Percentiles rank a stretch among this genome's conserved stretches.
Conservation (phyloP, 2,113 vertebrate species). For the Strix aluco region DNA sequence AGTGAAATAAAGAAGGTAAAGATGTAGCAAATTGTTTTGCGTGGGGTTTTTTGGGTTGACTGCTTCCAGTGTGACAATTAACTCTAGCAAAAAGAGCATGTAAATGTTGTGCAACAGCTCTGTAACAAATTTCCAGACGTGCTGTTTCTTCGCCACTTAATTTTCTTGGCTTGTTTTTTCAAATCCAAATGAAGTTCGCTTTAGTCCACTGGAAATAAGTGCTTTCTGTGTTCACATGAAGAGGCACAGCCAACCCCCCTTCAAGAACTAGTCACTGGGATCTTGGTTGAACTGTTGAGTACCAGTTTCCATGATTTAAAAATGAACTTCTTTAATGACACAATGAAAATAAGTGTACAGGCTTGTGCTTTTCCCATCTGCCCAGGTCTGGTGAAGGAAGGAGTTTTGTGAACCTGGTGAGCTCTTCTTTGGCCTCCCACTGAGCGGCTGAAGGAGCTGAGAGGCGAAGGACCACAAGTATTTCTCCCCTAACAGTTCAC, state of each 20-base stretch:
- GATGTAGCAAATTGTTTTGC: not conserved
- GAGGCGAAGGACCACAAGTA: not conserved
- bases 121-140: not conserved
- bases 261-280: not conserved
- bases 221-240: not conserved
- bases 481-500: not conserved
- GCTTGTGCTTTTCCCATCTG: not conserved
- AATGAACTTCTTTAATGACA: not conserved
- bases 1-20: not conserved
- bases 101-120: not conserved
- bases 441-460: not conserved
- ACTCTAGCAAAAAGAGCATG: not conserved
- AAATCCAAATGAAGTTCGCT: not conserved
- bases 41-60: not conserved
- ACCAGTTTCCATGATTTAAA: not conserved
- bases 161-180: not conserved
- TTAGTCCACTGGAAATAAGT: not conserved
- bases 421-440: not conserved
- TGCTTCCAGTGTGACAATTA: not conserved
- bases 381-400: not conserved
- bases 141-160: not conserved
- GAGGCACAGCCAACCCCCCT: not conserved
- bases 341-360: not conserved
- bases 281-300: not conserved
- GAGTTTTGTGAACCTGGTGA: not conserved